These are phyloP conservation scores for Sciurus vulgaris DNA, from an alignment of 2,797 vertebrate species.

Conservation along the genomic window DNA sequence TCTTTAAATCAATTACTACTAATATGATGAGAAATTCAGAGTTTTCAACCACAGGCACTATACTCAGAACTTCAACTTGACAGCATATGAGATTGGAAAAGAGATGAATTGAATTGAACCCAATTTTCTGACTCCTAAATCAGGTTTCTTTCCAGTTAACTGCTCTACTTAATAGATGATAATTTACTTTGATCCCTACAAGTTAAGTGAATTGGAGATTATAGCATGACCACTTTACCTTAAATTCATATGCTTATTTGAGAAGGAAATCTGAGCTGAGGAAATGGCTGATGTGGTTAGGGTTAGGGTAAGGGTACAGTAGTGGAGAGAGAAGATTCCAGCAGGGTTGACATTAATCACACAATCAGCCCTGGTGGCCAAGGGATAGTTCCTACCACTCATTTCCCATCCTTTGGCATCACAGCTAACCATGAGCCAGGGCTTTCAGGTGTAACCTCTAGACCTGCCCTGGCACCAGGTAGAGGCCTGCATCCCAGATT, in stretches of 20 bases:
- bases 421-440: not conserved
- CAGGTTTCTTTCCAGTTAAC: slow-evolving; percentile 69
- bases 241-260: slow-evolving; percentile 17
- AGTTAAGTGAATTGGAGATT: slow-evolving; percentile 67
- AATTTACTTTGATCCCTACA: slow-evolving; percentile 71
- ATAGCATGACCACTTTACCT: slow-evolving; percentile 30
- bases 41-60: slow-evolving; percentile 63
- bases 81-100: slow-evolving; percentile 70
- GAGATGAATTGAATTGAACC: slow-evolving; percentile 72
- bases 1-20: slow-evolving; percentile 79
- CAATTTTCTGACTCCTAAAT: slow-evolving; percentile 72
- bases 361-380: not conserved
- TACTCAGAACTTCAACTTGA: slow-evolving; percentile 69
- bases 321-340: not conserved
- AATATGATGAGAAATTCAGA: slow-evolving; percentile 77
- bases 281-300: not conserved
- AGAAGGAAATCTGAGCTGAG: slow-evolving; percentile 1
- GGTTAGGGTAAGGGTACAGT: not conserved
- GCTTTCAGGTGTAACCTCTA: not conserved
- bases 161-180: slow-evolving; percentile 70
- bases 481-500: not conserved
- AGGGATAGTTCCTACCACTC: not conserved
- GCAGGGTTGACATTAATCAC: not conserved
- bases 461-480: not conserved
- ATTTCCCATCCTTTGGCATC: not conserved